Conservation (phyloP, 2,888 invertebrate species). For the Abscondita cerata region DNA sequence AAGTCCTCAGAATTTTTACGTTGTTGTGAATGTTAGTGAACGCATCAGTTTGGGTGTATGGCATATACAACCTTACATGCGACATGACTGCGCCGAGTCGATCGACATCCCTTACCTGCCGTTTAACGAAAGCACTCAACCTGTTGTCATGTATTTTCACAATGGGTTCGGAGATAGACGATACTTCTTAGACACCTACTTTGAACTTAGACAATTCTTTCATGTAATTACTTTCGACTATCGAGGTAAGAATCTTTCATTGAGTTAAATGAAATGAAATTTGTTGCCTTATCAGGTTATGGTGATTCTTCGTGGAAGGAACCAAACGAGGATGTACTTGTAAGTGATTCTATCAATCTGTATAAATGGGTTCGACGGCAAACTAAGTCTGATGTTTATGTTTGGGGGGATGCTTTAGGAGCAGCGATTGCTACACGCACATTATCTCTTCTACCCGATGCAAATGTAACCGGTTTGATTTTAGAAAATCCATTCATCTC, state of each 20-base stretch:
- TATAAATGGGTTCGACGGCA: constrained; percentile 48
- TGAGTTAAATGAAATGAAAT: not conserved
- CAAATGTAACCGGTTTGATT: constrained; percentile 43
- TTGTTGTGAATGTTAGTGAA: not conserved
- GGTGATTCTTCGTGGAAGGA: constrained; percentile 49
- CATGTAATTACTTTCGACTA: constrained; percentile 4
- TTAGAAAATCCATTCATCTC: constrained; percentile 51
- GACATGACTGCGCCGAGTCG: too few relatives aligned
- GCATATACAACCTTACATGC: not conserved
- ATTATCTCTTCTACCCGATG: constrained; percentile 37
- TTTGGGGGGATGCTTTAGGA: constrained; percentile 55
- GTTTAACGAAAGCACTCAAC: too few relatives aligned
- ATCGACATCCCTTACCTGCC: too few relatives aligned
- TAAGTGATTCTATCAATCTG: constrained; percentile 51
- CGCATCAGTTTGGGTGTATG: not conserved
- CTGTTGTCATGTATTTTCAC: constrained; percentile 2
- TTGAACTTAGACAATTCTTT: not conserved
- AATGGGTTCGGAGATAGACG: not conserved
- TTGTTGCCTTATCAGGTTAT: constrained; percentile 47
- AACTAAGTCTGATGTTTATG: constrained; percentile 47
- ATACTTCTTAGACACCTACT: not conserved
- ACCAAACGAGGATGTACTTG: constrained; percentile 49
- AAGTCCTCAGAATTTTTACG: not conserved
- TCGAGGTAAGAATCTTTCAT: not conserved
- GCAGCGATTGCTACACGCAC: constrained; percentile 49